phyloP scores from a whole-genome alignment of 2,888 invertebrate species.

The Alviniconcha strummeri region DNA sequence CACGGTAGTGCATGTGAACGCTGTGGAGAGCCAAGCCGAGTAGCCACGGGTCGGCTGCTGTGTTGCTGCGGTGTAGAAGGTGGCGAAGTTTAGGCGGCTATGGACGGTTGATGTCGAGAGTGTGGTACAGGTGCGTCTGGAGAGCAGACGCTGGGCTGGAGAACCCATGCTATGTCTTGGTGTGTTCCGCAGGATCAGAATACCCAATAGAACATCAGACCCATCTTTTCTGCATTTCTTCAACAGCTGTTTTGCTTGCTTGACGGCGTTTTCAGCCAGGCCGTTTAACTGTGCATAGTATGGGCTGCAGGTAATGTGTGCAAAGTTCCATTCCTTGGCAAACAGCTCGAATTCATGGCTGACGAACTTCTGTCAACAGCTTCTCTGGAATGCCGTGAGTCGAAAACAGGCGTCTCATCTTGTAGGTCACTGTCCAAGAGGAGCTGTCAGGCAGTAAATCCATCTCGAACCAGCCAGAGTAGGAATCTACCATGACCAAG shows the following conservation, averaged over 20 bases:
- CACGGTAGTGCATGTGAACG: too few relatives aligned
- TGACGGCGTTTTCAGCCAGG: slow-evolving; percentile 10
- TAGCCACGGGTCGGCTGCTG: too few relatives aligned
- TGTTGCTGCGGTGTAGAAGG: too few relatives aligned
- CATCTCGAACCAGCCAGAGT: slow-evolving; percentile 5
- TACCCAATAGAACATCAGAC: background rate
- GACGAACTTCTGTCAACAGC: background rate
- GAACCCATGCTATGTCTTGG: background rate
- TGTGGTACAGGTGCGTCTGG: background rate
- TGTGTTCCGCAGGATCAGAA: background rate
- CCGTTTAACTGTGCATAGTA: slow-evolving; percentile 15
- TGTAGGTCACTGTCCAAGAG: background rate
- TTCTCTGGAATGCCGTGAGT: too few relatives aligned
- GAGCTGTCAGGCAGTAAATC: background rate
- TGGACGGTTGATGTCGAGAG: background rate
- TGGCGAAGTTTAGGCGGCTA: too few relatives aligned
- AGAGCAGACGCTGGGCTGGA: background rate
- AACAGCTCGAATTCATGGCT: background rate
- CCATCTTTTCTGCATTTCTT: background rate
- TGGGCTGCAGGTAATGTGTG: slow-evolving; percentile 11
- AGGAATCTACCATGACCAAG: background rate
- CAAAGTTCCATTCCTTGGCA: slow-evolving; percentile 14
- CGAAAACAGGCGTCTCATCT: background rate
- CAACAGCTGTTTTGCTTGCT: slow-evolving; percentile 3
- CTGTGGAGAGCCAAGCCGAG: too few relatives aligned